Evolutionary conservation across 92 coral and sea anemone genomes (phyloP).

Genomic region (Scolanthus callimorphus): DNA sequence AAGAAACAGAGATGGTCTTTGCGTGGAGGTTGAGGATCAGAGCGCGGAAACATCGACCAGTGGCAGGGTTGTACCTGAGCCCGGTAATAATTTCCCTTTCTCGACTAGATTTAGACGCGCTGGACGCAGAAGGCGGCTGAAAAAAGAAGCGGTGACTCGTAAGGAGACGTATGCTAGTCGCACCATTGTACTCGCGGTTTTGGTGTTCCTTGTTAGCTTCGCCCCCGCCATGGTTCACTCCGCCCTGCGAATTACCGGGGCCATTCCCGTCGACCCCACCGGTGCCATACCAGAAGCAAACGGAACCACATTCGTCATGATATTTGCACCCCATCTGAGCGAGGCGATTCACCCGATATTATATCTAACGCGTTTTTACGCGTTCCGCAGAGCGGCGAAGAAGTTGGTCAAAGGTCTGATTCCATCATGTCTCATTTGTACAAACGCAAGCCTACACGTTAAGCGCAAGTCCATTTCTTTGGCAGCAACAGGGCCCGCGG

Average conservation of each 20-base stretch:
- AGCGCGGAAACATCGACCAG: too few species aligned
- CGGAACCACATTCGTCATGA: neutral
- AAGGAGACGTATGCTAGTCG: neutral
- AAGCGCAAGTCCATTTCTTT: too few species aligned
- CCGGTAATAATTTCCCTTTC: too few species aligned
- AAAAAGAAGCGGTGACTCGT: neutral
- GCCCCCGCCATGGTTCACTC: neutral
- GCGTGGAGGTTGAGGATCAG: too few species aligned
- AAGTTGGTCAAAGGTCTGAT: neutral
- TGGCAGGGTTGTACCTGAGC: too few species aligned
- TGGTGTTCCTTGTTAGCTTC: neutral
- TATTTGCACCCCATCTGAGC: neutral
- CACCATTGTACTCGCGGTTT: neutral
- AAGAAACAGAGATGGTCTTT: too few species aligned
- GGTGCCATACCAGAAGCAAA: neutral
- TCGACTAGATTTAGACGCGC: too few species aligned
- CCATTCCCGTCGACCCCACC: neutral
- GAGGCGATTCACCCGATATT: neutral
- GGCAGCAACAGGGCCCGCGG: too few species aligned
- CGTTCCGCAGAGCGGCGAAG: neutral
- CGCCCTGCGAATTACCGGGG: neutral
- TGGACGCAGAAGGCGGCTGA: too few species aligned
- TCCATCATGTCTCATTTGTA: too few species aligned
- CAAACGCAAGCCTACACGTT: too few species aligned
- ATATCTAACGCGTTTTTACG: neutral